Base-by-base conservation (phyloP, 2,888 invertebrate species). In the Fragum fragum region DNA sequence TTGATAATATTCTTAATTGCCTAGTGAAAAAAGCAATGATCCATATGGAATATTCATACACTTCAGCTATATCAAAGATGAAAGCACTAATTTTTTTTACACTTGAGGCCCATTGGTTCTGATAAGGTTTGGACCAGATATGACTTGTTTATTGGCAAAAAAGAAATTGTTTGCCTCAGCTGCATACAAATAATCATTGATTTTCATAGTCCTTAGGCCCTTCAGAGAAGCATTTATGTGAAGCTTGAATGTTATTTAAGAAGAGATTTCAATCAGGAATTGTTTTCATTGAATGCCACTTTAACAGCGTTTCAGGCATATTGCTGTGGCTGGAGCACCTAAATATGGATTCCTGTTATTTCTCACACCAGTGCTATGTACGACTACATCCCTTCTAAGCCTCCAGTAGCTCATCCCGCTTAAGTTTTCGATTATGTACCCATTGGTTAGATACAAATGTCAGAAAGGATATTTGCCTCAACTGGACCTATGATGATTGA, bases 111-210 rank as follows among this genome's bases (percentile, higher is more conserved):
- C 26, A 26, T 23, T 61, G 61, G 32, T 32, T 28, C n/a, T 18
- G 61, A 61, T 61, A 61, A 61, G 57, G 26, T 57, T 21, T 57
- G 23, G 57, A 7, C 57, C 26, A 57, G 57, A 57, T 57, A 57
- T 57, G 11, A 57, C 11, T 61, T 14, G 66, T 66, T 66, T 66
- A 66, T 66, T 42, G 42, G 66, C 61, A 61, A 42, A 32, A 66
- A 66, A 11, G 42, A 39, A 21, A 66, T 42, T 66, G 66, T 66
- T 21, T 42, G 39, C 21, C 66, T 66, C 29, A n/a, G 42, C 42
- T 42, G 66, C 66, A 66, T 66, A 66, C 66, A 66, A 66, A 66
- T 66, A 66, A 23, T 18, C 66, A 66, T 66, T 66, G 66, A 66
- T 66, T 66, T 66, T 42, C 11, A n/a, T 39, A 23, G 26, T 26